These are phyloP conservation scores for Sorex araneus DNA, from an alignment of 2,113 vertebrate species.

Conservation along the genomic window DNA sequence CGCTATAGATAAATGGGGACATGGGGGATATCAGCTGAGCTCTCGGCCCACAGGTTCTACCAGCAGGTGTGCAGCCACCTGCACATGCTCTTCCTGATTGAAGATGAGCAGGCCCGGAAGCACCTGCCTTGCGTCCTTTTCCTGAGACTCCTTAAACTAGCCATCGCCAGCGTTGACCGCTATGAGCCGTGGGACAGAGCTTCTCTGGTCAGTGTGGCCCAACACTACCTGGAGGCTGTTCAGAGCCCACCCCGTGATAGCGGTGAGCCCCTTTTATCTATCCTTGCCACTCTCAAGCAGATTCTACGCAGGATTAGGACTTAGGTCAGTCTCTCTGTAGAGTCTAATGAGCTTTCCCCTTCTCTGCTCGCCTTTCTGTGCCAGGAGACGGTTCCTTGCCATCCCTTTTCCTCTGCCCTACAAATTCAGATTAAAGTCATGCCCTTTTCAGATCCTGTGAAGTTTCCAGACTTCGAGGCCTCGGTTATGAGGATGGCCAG, in stretches of 20 bases:
- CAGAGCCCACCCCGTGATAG: neutral
- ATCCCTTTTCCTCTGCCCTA: neutral
- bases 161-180: slow-evolving; percentile 88
- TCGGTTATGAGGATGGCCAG: slow-evolving; percentile 78
- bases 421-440: slow-evolving; percentile 43
- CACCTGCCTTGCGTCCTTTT: slow-evolving; percentile 67
- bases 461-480: slow-evolving; percentile 52
- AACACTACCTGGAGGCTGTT: slow-evolving; percentile 80
- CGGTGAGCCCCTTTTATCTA: slow-evolving; percentile 41
- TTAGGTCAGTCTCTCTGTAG: neutral
- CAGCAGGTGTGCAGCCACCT: slow-evolving; percentile 88
- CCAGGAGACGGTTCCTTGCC: slow-evolving; percentile 13
- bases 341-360: neutral
- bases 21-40: neutral
- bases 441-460: slow-evolving; percentile 62
- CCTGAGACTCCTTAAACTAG: slow-evolving; percentile 83
- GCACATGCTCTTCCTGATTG: slow-evolving; percentile 91
- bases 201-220: slow-evolving; percentile 86
- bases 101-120: slow-evolving; percentile 58
- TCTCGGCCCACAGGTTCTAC: slow-evolving; percentile 79
- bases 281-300: neutral
- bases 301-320: slow-evolving; percentile 3
- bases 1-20: neutral
- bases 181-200: slow-evolving; percentile 90
- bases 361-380: slow-evolving; percentile 26